Conservation (phyloP, 2,888 invertebrate genomes). For the Chymomyza fuscimana region DNA sequence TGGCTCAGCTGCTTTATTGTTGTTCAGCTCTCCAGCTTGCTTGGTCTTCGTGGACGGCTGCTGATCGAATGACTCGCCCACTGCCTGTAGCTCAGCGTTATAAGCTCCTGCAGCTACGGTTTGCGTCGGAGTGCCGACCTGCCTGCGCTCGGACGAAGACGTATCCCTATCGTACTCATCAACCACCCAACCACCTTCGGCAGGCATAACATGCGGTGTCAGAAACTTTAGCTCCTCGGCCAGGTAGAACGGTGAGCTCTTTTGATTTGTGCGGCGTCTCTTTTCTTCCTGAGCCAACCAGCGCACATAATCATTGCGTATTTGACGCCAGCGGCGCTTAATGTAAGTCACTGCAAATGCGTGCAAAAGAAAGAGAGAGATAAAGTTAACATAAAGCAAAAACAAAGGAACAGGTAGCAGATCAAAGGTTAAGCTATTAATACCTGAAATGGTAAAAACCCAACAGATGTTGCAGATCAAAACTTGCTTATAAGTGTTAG, state of each 20-base stretch:
- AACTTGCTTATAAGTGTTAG: too few species aligned
- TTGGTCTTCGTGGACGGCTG: not conserved
- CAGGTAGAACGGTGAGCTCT: slow-evolving; percentile 52
- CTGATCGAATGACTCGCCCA: slow-evolving; percentile 12
- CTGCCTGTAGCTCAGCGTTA: not conserved
- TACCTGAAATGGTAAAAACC: not conserved
- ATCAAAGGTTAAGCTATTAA: not conserved
- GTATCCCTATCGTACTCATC: slow-evolving; percentile 28
- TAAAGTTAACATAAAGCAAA: slow-evolving; percentile 17
- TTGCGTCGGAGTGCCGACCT: slow-evolving; percentile 12
- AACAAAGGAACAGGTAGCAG: slow-evolving; percentile 7
- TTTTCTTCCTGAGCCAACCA: slow-evolving; percentile 41
- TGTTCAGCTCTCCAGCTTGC: not conserved
- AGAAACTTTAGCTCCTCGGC: slow-evolving; percentile 63
- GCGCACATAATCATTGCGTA: slow-evolving; percentile 64
- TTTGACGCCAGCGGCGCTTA: slow-evolving; percentile 72
- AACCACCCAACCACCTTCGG: not conserved
- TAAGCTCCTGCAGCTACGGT: not conserved
- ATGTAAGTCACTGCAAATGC: slow-evolving; percentile 58
- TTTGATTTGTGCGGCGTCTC: slow-evolving; percentile 44
- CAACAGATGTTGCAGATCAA: not conserved
- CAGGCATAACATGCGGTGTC: slow-evolving; percentile 46
- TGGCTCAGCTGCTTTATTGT: not conserved
- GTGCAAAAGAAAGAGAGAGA: slow-evolving; percentile 15
- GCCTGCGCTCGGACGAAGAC: slow-evolving; percentile 17